A percentile compares a stretch with the other conserved stretches of the same genome.
These are phyloP conservation scores for Babyrousa celebensis DNA, from an alignment of 2,797 vertebrate species.

Conservation along the genomic window DNA sequence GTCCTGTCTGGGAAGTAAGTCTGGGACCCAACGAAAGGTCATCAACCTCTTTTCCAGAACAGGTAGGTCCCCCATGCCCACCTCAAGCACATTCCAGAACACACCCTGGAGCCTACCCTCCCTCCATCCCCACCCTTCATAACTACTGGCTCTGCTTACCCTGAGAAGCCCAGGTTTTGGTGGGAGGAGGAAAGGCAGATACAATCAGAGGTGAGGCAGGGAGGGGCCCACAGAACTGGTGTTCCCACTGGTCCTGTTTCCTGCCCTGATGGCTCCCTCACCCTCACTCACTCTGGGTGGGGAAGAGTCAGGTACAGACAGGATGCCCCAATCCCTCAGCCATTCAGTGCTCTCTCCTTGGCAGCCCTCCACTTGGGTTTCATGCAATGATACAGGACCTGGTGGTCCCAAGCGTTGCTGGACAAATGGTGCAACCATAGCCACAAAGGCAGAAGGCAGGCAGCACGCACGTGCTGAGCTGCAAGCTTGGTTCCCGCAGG, in stretches of 20 bases:
- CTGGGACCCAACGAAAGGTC: slow-evolving; percentile 61
- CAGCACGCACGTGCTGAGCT: background rate
- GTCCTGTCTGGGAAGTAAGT: slow-evolving; percentile 63
- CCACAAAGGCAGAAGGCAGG: slow-evolving; percentile 40
- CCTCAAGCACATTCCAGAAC: slow-evolving; percentile 70
- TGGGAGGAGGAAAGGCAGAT: slow-evolving; percentile 82
- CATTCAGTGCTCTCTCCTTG: slow-evolving; percentile 8
- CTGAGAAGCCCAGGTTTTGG: slow-evolving; percentile 71
- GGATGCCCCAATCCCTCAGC: slow-evolving; percentile 42
- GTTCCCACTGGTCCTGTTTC: slow-evolving; percentile 80
- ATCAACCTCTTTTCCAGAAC: slow-evolving; percentile 62
- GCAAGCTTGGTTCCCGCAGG: slow-evolving; percentile 27
- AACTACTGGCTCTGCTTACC: slow-evolving; percentile 38
- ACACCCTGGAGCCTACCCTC: slow-evolving; percentile 58
- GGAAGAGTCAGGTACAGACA: slow-evolving; percentile 82
- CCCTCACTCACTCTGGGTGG: slow-evolving; percentile 73
- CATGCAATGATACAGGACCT: slow-evolving; percentile 9
- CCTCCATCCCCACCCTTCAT: slow-evolving; percentile 56
- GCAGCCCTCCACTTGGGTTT: slow-evolving; percentile 48
- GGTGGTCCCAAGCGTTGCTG: background rate
- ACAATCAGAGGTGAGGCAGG: slow-evolving; percentile 83
- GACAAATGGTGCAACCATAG: background rate
- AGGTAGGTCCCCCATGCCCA: slow-evolving; percentile 58
- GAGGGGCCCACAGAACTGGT: slow-evolving; percentile 82
- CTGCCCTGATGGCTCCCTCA: slow-evolving; percentile 77